These are phyloP conservation scores for Drosophila cognata DNA, from an alignment of 2,888 invertebrate genomes.

Conservation along the genomic window DNA sequence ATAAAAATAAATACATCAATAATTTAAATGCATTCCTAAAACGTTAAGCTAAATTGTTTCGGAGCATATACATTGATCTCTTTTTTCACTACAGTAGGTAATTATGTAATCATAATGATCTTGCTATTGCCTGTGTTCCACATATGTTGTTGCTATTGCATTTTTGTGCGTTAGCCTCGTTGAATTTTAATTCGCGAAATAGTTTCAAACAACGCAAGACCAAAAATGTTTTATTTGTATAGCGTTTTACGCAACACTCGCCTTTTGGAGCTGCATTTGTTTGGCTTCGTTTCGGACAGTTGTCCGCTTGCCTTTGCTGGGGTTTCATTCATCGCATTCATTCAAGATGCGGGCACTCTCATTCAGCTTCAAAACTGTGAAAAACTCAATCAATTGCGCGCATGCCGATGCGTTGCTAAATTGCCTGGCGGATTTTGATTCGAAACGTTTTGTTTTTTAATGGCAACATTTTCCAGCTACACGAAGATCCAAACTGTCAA, in stretches of 20 bases:
- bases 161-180: slow-evolving; percentile 64
- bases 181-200: slow-evolving; percentile 77
- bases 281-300: slow-evolving; percentile 17
- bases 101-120: slow-evolving; percentile 66
- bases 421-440: slow-evolving; percentile 46
- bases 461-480: slow-evolving; percentile 62
- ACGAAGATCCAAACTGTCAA: slow-evolving; percentile 41
- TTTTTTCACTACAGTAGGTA: neutral
- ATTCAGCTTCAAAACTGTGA: slow-evolving; percentile 41
- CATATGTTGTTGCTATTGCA: slow-evolving; percentile 25
- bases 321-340: slow-evolving; percentile 51
- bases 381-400: slow-evolving; percentile 75
- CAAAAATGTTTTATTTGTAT: slow-evolving; percentile 35
- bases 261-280: slow-evolving; percentile 26
- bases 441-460: slow-evolving; percentile 25
- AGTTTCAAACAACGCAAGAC: slow-evolving; percentile 46
- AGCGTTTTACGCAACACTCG: slow-evolving; percentile 51
- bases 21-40: neutral
- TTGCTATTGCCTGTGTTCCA: neutral
- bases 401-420: slow-evolving; percentile 77
- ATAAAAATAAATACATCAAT: neutral
- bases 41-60: neutral
- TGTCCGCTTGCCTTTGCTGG: slow-evolving; percentile 30
- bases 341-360: slow-evolving; percentile 6
- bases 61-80: neutral